Evolutionary conservation across 2,113 vertebrate genomes (phyloP).

Genomic region (Eleginops maclovinus): DNA sequence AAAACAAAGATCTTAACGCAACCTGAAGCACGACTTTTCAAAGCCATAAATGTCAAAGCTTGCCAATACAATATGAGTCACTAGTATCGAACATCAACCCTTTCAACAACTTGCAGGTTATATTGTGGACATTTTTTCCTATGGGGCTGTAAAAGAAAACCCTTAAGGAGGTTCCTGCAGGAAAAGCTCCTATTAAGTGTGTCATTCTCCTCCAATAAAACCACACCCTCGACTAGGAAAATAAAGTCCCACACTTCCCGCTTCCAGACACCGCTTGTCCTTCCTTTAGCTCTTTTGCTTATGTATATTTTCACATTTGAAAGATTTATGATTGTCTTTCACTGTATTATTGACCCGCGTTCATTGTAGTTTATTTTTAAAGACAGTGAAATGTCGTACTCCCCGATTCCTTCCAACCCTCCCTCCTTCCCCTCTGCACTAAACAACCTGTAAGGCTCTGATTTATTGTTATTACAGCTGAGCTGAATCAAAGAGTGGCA

Average conservation of each 20-base stretch:
- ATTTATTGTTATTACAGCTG: slow-evolving; percentile 79
- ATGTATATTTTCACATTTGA: not conserved
- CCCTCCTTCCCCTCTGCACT: slow-evolving; percentile 50
- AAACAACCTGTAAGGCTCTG: slow-evolving; percentile 72
- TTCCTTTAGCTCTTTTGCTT: slow-evolving; percentile 2
- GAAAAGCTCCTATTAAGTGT: slow-evolving; percentile 19
- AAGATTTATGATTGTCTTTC: not conserved
- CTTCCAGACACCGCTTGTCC: slow-evolving; percentile 12
- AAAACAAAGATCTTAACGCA: not conserved
- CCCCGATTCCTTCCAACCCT: slow-evolving; percentile 22
- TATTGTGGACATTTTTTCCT: slow-evolving; percentile 23
- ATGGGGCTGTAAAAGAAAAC: slow-evolving; percentile 28
- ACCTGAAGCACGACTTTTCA: not conserved
- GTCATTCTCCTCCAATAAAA: slow-evolving; percentile 49
- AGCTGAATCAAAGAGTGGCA: slow-evolving; percentile 69
- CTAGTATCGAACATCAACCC: slow-evolving; percentile 6
- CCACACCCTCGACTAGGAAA: slow-evolving; percentile 43
- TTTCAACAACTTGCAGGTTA: slow-evolving; percentile 10
- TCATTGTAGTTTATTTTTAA: slow-evolving; percentile 9
- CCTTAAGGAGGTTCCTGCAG: slow-evolving; percentile 29
- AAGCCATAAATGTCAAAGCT: slow-evolving; percentile 21
- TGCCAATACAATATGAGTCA: not conserved
- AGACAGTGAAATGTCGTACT: slow-evolving; percentile 27
- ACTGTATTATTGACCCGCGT: not conserved
- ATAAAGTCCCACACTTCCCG: not conserved